Conservation (phyloP, 1,140 invertebrate species). For the Brachystomella parvula region DNA sequence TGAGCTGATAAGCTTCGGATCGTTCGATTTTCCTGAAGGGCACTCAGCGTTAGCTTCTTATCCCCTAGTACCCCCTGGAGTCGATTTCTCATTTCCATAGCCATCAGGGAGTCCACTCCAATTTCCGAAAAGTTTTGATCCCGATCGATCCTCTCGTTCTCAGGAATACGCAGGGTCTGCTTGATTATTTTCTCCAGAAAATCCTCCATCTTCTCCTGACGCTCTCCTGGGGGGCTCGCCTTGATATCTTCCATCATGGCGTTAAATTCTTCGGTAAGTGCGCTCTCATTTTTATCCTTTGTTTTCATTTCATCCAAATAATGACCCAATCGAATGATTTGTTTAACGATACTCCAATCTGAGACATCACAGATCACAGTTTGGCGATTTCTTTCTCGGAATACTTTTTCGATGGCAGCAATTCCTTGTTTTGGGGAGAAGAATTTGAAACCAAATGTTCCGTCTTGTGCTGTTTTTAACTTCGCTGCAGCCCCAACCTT, state of each 20-base stretch:
- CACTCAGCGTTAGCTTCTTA: neutral
- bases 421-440: neutral
- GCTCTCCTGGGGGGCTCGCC: neutral
- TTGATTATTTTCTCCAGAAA: constrained; percentile 1
- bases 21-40: constrained; percentile 1
- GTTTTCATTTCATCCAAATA: neutral
- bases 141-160: constrained; percentile 12
- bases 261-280: neutral
- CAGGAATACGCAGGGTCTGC: constrained; percentile 5
- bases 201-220: neutral
- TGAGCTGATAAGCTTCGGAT: neutral
- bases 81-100: constrained; percentile 16
- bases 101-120: constrained; percentile 20
- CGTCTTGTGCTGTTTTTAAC: neutral
- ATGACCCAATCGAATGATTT: neutral
- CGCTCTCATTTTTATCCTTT: neutral
- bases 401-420: neutral
- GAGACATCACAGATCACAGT: neutral
- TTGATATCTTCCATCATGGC: constrained; percentile 10
- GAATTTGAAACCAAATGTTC: neutral
- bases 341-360: neutral
- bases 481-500: constrained; percentile 1
- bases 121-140: constrained; percentile 22
- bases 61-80: constrained; percentile 6
- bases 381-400: neutral